Conservation (phyloP, 2,113 vertebrate species). For the Ploceus nigricollis region DNA sequence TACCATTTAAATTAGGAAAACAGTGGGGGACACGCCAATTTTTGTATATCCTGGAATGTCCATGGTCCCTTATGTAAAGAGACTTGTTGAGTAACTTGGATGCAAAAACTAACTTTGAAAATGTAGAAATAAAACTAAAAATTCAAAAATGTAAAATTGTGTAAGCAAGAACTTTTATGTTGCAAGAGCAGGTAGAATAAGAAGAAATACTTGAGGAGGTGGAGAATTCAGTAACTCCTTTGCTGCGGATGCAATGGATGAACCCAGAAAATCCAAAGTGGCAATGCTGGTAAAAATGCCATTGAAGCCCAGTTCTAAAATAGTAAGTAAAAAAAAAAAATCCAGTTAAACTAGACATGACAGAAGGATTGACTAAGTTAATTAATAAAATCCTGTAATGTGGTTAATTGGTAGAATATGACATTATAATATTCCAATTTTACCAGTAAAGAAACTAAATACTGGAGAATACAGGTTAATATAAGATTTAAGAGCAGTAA, state of each 20-base stretch:
- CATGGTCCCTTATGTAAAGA: rapidly evolving
- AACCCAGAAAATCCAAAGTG: neutral
- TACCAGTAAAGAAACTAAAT: neutral
- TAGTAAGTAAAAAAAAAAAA: no score
- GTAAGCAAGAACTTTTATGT: neutral
- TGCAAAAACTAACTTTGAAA: neutral
- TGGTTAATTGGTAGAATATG: neutral
- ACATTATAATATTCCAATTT: neutral
- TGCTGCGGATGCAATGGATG: no score
- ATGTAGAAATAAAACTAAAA: neutral
- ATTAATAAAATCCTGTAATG: neutral
- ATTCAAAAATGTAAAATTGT: neutral
- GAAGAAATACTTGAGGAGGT: neutral
- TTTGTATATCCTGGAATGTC: neutral
- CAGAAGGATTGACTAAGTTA: neutral
- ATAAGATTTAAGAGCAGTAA: neutral
- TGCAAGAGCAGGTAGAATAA: neutral
- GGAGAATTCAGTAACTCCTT: neutral
- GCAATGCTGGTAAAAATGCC: neutral
- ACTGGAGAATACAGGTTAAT: neutral
- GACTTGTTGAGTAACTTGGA: neutral
- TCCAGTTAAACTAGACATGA: neutral
- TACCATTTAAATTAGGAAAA: neutral
- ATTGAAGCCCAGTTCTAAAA: neutral
- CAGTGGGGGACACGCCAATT: neutral